Conservation (phyloP, 2,797 vertebrate genomes). For the Psittacula echo region DNA sequence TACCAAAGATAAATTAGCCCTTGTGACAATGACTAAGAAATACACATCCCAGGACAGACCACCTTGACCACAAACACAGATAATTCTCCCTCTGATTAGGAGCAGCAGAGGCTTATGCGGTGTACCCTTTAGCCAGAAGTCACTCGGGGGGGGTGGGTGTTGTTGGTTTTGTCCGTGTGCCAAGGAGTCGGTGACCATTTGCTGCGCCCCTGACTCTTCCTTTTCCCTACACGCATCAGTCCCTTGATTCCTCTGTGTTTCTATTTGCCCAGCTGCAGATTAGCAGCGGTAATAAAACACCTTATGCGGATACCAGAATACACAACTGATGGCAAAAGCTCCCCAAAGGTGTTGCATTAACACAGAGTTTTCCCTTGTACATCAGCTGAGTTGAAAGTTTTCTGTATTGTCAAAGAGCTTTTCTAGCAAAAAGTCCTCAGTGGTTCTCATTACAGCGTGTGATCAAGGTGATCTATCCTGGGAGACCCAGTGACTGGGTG, state of each 20-base stretch:
- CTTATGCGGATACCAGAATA: neutral
- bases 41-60: conserved; percentile 32
- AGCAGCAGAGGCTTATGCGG: accelerated
- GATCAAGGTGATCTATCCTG: no score
- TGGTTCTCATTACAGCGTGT: neutral
- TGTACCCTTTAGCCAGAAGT: neutral
- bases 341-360: neutral
- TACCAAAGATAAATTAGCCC: conserved; percentile 64
- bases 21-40: conserved; percentile 52
- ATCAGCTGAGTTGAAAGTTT: neutral
- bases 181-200: neutral
- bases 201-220: neutral
- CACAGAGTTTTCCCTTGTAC: neutral
- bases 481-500: neutral
- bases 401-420: neutral
- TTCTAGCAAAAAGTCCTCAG: neutral
- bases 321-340: neutral
- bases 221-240: accelerated
- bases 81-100: neutral
- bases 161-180: neutral
- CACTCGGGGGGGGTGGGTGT: accelerated
- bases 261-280: conserved; percentile 3
- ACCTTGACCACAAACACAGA: conserved; percentile 40
- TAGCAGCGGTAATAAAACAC: neutral
- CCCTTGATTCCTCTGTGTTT: neutral